Evolutionary conservation across 2,797 vertebrate species (phyloP).

Genomic region (Carcharodon carcharias): DNA sequence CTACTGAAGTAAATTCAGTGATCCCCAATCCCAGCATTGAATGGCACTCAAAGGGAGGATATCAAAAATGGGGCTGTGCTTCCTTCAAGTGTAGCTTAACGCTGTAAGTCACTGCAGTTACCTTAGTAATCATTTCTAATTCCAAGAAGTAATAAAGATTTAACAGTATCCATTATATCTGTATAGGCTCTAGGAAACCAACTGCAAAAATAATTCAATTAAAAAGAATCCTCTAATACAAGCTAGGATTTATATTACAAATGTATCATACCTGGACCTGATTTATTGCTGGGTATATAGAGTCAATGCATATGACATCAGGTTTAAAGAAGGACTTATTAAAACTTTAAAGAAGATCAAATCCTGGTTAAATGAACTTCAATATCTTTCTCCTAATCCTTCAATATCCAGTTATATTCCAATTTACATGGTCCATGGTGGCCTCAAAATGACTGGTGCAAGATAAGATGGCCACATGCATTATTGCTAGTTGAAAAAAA

Average conservation of each 20-base stretch:
- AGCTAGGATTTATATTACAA: conserved; percentile 1
- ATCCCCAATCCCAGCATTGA: neutral
- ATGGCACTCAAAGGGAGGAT: conserved; percentile 8
- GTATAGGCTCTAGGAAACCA: neutral
- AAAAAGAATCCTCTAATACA: neutral
- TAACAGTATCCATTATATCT: neutral
- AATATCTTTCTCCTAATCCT: conserved; percentile 7
- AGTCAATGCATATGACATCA: conserved; percentile 3
- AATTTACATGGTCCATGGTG: neutral
- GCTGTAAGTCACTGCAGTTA: neutral
- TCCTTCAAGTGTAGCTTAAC: neutral
- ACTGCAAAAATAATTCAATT: conserved; percentile 15
- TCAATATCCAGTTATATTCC: neutral
- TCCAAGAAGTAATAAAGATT: conserved; percentile 7
- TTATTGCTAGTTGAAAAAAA: neutral
- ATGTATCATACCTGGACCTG: conserved; percentile 4
- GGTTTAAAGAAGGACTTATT: conserved; percentile 27
- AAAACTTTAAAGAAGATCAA: conserved; percentile 22
- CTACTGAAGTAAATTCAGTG: neutral
- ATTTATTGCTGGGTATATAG: neutral
- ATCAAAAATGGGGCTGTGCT: neutral
- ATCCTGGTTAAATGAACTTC: conserved; percentile 8
- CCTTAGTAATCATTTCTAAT: conserved; percentile 10
- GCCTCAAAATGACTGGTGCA: neutral
- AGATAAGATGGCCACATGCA: neutral